Base-by-base conservation (phyloP, 1,140 invertebrate genomes). In the Euura saliciscinereae region DNA sequence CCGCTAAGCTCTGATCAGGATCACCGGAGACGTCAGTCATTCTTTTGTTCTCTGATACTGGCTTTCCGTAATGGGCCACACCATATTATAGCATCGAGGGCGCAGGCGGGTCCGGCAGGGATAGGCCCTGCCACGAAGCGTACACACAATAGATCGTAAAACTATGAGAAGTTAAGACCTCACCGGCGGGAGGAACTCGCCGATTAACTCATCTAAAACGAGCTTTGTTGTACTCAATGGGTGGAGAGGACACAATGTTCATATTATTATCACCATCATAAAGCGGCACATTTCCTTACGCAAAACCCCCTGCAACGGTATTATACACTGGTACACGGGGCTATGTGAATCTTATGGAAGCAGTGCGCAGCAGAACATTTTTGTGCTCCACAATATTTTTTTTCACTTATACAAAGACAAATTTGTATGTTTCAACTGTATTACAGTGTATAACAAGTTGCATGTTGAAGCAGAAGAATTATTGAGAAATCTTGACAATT, bases 161-260 rank as follows among this genome's bases (percentile, higher is more conserved):
- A 78, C 82, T 59, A 59, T 59, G 51, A 59, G 80, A 71, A 78
- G 76, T 81, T 78, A 76, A 80, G 76, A 28, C 28, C 28, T 28
- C 28, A 28, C 28, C 71, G 72, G 74, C 77, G 80, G 78, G 82
- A 87, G 86, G 86, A 87, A 87, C 85, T 87, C 83, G 78, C 79
- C 86, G 85, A 87, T 87, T 87, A 87, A 87, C 85, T 87, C 85
- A 87, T 87, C 84, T 87, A 85, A 80, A 77, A 74, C 75, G 75
- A 76, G 83, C 82, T 87, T 87, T 87, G 86, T 87, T 87, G 80
- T 78, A 75, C 80, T 85, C 82, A 86, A 87, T 85, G 81, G 83
- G 28, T 28, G 28, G 28, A 28, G 28, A 84, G 82, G 80, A 84
- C 79, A 84, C 80, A 77, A 78, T 77, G 51, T 59, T 59, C 51